phyloP scores from a whole-genome alignment of 2,888 invertebrate genomes.

The Didymodactylos carnosus region DNA sequence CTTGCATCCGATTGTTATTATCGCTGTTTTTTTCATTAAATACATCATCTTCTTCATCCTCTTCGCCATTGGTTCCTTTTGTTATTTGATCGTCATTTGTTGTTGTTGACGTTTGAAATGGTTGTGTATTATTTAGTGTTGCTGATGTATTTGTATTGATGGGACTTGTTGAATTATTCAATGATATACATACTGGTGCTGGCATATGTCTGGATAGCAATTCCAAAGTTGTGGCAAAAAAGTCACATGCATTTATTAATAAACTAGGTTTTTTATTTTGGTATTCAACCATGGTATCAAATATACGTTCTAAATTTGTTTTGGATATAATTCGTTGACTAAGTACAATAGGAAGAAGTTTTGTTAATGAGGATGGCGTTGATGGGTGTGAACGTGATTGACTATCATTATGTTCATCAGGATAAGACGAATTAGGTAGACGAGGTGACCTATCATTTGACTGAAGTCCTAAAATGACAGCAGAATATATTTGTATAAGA shows the following conservation, averaged over 20 bases:
- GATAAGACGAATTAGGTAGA: too few species aligned
- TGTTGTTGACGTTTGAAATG: too few species aligned
- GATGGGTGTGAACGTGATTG: background rate
- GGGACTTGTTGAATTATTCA: too few species aligned
- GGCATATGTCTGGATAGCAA: background rate
- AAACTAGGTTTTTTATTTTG: background rate
- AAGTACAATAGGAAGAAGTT: background rate
- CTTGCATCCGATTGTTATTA: background rate
- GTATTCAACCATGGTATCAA: background rate
- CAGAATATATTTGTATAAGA: too few species aligned
- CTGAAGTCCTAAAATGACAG: too few species aligned
- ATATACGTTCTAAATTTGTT: background rate
- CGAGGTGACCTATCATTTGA: too few species aligned
- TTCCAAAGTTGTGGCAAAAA: background rate
- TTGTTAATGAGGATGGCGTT: background rate
- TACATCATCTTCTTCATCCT: background rate
- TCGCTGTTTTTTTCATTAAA: background rate
- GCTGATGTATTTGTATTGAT: too few species aligned
- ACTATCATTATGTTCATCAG: background rate
- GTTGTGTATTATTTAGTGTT: too few species aligned
- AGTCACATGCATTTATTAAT: background rate
- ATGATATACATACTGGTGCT: background rate
- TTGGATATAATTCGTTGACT: background rate
- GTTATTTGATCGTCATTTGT: too few species aligned
- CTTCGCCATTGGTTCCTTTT: background rate